Conservation (phyloP, 2,888 invertebrate species). For the Amphimallon solstitiale region DNA sequence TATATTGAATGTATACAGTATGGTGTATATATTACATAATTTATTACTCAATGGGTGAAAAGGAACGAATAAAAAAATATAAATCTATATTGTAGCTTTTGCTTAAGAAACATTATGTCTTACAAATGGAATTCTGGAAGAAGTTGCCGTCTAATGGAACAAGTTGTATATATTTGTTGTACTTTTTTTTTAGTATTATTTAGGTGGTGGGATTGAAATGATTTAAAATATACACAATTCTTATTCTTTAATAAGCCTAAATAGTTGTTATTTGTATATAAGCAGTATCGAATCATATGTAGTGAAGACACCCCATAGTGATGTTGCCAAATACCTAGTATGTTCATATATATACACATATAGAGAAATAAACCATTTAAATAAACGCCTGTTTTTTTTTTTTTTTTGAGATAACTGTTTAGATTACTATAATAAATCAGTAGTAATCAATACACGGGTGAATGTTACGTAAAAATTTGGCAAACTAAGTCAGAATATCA, state of each 20-base stretch:
- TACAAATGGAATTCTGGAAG: constrained; percentile 1
- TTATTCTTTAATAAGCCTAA: constrained; percentile 13
- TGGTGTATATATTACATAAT: neutral
- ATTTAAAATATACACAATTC: neutral
- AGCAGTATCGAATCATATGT: constrained; percentile 8
- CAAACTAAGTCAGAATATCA: no score
- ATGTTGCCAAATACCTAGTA: constrained; percentile 27
- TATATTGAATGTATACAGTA: constrained; percentile 1
- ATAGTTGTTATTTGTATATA: constrained; percentile 27
- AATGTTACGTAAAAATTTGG: no score
- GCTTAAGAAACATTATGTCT: constrained; percentile 3
- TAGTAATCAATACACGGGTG: no score
- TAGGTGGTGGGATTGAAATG: constrained; percentile 22
- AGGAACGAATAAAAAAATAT: neutral
- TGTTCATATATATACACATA: constrained; percentile 2
- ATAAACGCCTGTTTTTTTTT: constrained; percentile 12
- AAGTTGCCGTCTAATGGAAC: neutral
- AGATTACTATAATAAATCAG: no score
- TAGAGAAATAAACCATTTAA: constrained; percentile 26
- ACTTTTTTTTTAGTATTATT: constrained; percentile 1
- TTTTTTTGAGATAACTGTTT: neutral
- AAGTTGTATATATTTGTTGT: constrained; percentile 3
- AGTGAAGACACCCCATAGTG: constrained; percentile 17
- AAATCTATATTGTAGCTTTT: neutral
- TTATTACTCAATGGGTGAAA: no score